Conservation (phyloP, 2,113 vertebrate species). For the Phalacrocorax aristotelis region DNA sequence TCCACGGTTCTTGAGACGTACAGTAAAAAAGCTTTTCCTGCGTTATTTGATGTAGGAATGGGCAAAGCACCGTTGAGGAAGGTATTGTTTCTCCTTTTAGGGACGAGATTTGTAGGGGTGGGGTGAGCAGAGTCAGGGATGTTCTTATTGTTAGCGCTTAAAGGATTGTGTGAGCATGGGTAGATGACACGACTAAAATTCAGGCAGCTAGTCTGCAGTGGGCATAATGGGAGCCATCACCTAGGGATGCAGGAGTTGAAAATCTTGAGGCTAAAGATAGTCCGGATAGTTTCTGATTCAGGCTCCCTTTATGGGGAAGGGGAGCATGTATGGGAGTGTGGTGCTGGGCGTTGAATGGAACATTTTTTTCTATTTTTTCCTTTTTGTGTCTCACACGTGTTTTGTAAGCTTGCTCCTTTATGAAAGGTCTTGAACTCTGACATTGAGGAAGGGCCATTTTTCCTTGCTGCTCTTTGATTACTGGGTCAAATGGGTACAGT, state of each 20-base stretch:
- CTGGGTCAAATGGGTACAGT: accelerated
- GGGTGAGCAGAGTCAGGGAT: background rate
- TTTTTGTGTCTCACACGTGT: background rate
- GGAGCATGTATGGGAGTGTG: accelerated
- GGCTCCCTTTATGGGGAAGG: background rate
- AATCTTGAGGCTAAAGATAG: background rate
- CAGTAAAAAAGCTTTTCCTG: background rate
- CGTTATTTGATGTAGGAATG: background rate
- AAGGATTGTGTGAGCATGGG: background rate
- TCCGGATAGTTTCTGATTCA: background rate
- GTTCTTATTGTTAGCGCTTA: background rate
- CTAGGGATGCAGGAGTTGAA: background rate
- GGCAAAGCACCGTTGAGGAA: background rate
- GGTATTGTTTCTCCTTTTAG: background rate
- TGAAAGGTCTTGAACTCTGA: background rate
- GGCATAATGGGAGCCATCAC: background rate
- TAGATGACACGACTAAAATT: constrained; percentile 41
- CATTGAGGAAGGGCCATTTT: accelerated
- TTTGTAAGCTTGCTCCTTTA: background rate
- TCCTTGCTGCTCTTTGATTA: background rate
- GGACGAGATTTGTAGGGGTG: background rate
- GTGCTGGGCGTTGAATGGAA: background rate
- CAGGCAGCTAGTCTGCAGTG: background rate
- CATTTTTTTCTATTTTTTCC: background rate
- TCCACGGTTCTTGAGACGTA: background rate